phyloP scores from a whole-genome alignment of 2,888 invertebrate genomes.

The Trichogramma dendrolimi region DNA sequence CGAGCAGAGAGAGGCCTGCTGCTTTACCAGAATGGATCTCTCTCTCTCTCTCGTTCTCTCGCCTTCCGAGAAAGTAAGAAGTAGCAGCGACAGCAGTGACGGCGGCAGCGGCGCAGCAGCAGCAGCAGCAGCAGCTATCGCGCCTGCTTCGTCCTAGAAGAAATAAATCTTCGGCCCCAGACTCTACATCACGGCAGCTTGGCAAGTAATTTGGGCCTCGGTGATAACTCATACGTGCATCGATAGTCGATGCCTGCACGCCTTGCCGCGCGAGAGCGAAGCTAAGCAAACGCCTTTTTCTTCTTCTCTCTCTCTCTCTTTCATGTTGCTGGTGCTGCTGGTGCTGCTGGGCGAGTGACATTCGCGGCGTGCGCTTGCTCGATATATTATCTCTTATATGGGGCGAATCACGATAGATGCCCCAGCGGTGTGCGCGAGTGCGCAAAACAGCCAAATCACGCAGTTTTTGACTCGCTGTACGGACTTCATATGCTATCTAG shows the following conservation, averaged over 20 bases:
- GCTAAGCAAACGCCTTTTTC: neutral
- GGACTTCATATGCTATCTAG: too few relatives aligned
- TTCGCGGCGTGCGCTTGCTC: too few relatives aligned
- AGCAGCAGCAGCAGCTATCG: conserved; percentile 4
- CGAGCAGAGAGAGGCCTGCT: conserved; percentile 11
- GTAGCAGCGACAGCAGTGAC: neutral
- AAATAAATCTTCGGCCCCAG: conserved; percentile 48
- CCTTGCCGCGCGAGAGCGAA: neutral
- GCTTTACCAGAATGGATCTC: conserved; percentile 19
- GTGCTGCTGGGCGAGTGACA: too few relatives aligned
- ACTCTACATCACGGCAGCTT: conserved; percentile 50
- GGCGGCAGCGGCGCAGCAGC: conserved; percentile 5
- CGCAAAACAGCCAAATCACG: too few relatives aligned
- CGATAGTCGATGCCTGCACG: conserved; percentile 39
- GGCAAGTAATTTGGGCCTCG: conserved; percentile 51
- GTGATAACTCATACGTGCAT: conserved; percentile 52
- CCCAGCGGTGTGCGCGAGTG: too few relatives aligned
- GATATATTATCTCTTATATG: too few relatives aligned
- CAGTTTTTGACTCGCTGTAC: too few relatives aligned
- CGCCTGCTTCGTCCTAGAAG: conserved; percentile 29
- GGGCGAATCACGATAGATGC: too few relatives aligned
- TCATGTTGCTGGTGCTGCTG: too few relatives aligned
- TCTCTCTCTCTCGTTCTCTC: conserved; percentile 3
- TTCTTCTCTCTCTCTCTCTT: too few relatives aligned
- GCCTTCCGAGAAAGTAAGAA: neutral